Evolutionary conservation across 2,113 vertebrate species (phyloP).

Genomic region (Psittacus erithacus): DNA sequence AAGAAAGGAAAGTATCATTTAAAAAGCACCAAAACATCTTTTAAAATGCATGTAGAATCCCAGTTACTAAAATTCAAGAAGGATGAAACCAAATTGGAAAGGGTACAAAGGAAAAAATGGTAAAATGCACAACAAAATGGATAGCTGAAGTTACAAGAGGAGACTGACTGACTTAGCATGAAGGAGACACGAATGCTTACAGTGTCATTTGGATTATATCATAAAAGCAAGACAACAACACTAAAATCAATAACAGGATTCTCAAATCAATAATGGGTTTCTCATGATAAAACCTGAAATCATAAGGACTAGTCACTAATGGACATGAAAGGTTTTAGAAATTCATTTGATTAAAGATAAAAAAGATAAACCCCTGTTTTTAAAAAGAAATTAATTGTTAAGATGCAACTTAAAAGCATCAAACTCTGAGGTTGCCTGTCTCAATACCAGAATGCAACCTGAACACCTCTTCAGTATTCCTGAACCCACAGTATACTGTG

Average conservation of each 20-base stretch:
- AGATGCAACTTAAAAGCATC: not conserved
- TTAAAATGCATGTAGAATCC: not conserved
- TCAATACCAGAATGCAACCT: accelerated
- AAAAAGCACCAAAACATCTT: not conserved
- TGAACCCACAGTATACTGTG: not conserved
- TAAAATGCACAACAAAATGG: accelerated
- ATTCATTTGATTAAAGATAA: not conserved
- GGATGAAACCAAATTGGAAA: not conserved
- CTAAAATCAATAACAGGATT: not conserved
- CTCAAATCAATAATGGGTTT: not conserved
- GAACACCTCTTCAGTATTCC: not conserved
- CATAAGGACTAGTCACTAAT: not conserved
- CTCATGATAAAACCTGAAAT: not conserved
- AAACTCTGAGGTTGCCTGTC: not conserved
- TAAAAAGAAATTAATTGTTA: not conserved
- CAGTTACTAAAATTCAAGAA: not conserved
- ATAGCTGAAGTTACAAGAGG: not conserved
- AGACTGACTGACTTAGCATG: not conserved
- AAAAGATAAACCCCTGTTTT: not conserved
- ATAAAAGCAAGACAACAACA: not conserved
- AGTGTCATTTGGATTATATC: not conserved
- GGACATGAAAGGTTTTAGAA: not conserved
- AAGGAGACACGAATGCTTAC: not conserved
- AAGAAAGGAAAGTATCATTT: not conserved
- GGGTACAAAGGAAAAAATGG: not conserved